Conservation (phyloP, 2,113 vertebrate genomes). For the Galbula dea region DNA sequence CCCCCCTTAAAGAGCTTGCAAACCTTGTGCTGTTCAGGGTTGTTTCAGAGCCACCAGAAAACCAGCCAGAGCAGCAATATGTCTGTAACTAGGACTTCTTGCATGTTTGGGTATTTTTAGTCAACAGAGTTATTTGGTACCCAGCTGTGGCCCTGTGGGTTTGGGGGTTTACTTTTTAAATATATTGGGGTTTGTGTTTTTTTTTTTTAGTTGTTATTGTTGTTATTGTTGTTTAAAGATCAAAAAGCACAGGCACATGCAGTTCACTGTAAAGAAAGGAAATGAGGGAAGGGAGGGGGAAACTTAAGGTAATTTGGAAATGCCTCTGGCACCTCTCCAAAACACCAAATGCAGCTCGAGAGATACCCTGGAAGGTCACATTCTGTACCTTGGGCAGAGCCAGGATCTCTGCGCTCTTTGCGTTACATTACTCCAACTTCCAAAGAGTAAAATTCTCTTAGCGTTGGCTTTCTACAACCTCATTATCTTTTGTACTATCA, state of each 20-base stretch:
- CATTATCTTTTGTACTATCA: constrained; percentile 52
- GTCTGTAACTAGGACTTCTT: not conserved
- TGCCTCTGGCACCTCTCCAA: constrained; percentile 60
- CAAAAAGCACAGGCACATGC: constrained; percentile 48
- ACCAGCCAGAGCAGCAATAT: not conserved
- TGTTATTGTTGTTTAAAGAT: constrained; percentile 47
- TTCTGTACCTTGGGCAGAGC: constrained; percentile 53
- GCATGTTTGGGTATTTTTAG: constrained; percentile 52
- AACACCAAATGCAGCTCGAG: constrained; percentile 52
- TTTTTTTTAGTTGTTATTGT: too few relatives aligned
- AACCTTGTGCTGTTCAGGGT: not conserved
- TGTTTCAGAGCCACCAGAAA: constrained; percentile 17
- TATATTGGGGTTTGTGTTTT: too few relatives aligned
- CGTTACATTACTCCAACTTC: constrained; percentile 43
- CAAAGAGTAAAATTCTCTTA: constrained; percentile 41
- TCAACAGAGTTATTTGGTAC: constrained; percentile 47
- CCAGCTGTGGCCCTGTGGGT: constrained; percentile 36
- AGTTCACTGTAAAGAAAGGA: constrained; percentile 57
- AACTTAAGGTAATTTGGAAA: constrained; percentile 67
- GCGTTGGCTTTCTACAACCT: not conserved
- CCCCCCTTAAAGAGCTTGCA: not conserved
- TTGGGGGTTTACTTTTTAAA: not conserved
- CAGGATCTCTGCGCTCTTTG: constrained; percentile 59
- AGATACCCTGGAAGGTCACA: constrained; percentile 54
- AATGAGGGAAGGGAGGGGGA: constrained; percentile 65